Evolutionary conservation across 2,888 invertebrate species (phyloP).

Genomic region (Caenorhabditis angaria): DNA sequence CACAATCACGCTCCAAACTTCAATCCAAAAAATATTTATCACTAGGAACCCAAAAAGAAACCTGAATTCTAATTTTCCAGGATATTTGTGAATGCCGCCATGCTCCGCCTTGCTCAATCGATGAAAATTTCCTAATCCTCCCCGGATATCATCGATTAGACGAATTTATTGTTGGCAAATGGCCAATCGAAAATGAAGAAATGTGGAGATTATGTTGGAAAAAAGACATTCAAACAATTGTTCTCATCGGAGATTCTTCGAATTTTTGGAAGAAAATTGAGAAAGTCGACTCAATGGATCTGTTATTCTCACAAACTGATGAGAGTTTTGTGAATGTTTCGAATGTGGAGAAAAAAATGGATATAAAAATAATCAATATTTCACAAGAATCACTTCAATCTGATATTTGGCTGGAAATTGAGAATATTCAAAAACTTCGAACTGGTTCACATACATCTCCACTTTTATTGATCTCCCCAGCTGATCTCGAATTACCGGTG

Average conservation of each 20-base stretch:
- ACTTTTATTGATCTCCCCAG: conserved; percentile 32
- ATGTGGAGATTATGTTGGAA: conserved; percentile 67
- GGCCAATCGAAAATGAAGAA: conserved; percentile 58
- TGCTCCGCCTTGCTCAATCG: conserved; percentile 45
- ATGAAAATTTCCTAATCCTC: conserved; percentile 44
- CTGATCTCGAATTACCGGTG: conserved; percentile 49
- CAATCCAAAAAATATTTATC: not conserved
- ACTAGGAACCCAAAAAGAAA: not conserved
- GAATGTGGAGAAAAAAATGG: conserved; percentile 54
- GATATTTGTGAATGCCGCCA: conserved; percentile 63
- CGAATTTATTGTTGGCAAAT: conserved; percentile 66
- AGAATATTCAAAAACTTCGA: conserved; percentile 62
- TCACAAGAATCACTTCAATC: conserved; percentile 50
- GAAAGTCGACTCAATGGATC: conserved; percentile 38
- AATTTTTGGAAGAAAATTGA: conserved; percentile 36
- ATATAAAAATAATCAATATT: conserved; percentile 59
- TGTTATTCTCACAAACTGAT: conserved; percentile 52
- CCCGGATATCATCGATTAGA: conserved; percentile 69
- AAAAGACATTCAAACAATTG: conserved; percentile 59
- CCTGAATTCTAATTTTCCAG: conserved; percentile 19
- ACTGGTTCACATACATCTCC: conserved; percentile 51
- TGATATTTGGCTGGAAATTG: conserved; percentile 69
- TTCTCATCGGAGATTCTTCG: conserved; percentile 16
- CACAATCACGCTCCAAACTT: too few relatives aligned
- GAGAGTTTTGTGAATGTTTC: conserved; percentile 52